Evolutionary conservation across 1,140 invertebrate genomes (phyloP), one percentile per base, ranked within the genome.

Genomic region (Glossosoma conforme): DNA sequence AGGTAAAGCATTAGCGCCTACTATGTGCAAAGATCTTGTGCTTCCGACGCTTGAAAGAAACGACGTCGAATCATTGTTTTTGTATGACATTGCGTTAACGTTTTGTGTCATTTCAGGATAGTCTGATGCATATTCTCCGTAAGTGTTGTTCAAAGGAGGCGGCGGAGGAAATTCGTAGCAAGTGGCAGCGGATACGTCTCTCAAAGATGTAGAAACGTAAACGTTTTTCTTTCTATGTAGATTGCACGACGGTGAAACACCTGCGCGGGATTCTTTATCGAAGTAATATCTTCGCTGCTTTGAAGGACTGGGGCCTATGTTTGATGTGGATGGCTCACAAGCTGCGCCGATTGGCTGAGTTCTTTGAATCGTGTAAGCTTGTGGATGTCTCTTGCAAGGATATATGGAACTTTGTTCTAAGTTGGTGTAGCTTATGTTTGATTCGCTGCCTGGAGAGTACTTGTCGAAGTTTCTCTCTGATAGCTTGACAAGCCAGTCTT

Each of bases 151-250:
- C 13, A 20, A 20, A 6, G 44, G 48, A 24, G 54, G 54, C 2
- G 55, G 76, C 18, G 65, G 64, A 30, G 73, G 75, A 51, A 78
- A 78, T 14, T 78, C 78, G 54, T 78, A 79, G 14, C 72, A 58
- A 14, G 68, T 73, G 2, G 75, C 76, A 1, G 68, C 69, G 1
- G 76, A 74, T 10, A 78, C 65, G 56, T 80, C 77, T 60, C 78
- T 77, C n/a, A 79, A 53, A 0, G 76, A 78, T 3, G 73, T 70
- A 42, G 69, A 71, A 62, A 67, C 55, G 53, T 35, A 75, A 60
- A 68, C 67, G 66, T 67, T 72, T 54, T 67, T 69, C 60, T 71
- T 67, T 45, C 70, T 66, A 48, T 70, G 69, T 13, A 72, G 24
- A 42, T 61, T 65, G 52, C 69, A 72, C 9, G 68, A 67, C 5